Conservation (phyloP, 2,797 vertebrate genomes). For the Eupleurogrammus muticus region DNA sequence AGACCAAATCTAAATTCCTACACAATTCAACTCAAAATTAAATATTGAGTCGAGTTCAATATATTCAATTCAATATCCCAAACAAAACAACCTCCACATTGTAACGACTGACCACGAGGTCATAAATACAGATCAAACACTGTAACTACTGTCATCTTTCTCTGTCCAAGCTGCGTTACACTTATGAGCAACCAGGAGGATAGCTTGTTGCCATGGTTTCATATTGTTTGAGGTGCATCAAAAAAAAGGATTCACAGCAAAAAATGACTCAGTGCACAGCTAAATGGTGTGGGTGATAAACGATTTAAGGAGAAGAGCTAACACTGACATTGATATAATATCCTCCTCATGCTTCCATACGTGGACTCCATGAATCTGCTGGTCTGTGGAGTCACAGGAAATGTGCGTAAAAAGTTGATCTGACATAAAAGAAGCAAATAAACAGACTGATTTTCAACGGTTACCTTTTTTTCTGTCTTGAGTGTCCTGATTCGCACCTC, state of each 20-base stretch:
- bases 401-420: conserved; percentile 26
- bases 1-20: too few relatives aligned
- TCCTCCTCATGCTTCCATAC: conserved; percentile 31
- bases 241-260: conserved; percentile 38
- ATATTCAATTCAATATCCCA: too few relatives aligned
- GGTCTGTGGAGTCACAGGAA: conserved; percentile 17
- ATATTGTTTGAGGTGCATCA: conserved; percentile 49
- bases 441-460: conserved; percentile 39
- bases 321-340: conserved; percentile 35
- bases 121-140: conserved; percentile 30
- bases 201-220: conserved; percentile 64
- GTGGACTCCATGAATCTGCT: conserved; percentile 17
- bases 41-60: too few relatives aligned
- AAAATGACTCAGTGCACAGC: conserved; percentile 41
- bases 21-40: too few relatives aligned
- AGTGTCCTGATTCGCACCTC: conserved; percentile 40
- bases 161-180: conserved; percentile 18
- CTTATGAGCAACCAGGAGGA: conserved; percentile 33
- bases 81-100: conserved; percentile 10
- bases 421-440: conserved; percentile 17
- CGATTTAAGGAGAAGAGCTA: conserved; percentile 34
- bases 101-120: conserved; percentile 2
- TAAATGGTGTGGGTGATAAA: conserved; percentile 36
- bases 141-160: conserved; percentile 12
- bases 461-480: conserved; percentile 45